These are phyloP conservation scores for Chrysoperla carnea DNA, from an alignment of 1,140 invertebrate species.

Conservation along the genomic window DNA sequence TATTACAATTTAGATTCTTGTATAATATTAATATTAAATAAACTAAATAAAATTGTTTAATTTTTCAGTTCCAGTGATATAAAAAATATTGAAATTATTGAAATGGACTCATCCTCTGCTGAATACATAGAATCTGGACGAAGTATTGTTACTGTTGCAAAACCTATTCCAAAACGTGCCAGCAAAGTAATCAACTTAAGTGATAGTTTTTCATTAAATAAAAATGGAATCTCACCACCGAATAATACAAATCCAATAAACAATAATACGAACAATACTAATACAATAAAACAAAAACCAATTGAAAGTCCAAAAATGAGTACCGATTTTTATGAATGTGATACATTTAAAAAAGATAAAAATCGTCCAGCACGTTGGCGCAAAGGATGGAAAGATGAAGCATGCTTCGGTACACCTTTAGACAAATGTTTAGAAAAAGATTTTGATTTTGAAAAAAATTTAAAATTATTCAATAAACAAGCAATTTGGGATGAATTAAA, in stretches of 20 bases:
- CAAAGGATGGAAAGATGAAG: constrained; percentile 17
- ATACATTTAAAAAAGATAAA: background rate
- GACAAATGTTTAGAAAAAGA: constrained; percentile 39
- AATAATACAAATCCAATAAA: constrained; percentile 15
- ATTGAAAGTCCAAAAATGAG: constrained; percentile 15
- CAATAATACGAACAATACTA: constrained; percentile 8
- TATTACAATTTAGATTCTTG: no score
- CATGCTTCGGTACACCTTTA: constrained; percentile 31
- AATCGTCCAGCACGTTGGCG: no score
- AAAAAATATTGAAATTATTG: constrained; percentile 36
- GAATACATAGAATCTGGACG: constrained; percentile 16
- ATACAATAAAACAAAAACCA: constrained; percentile 19
- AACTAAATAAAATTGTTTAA: constrained; percentile 1
- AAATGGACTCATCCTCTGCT: constrained; percentile 24
- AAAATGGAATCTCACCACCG: constrained; percentile 7
- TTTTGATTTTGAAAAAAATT: constrained; percentile 89
- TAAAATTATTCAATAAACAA: constrained; percentile 79
- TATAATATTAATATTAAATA: no score
- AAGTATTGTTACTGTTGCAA: constrained; percentile 31
- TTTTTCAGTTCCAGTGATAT: constrained; percentile 39
- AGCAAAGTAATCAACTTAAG: constrained; percentile 22
- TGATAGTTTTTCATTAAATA: constrained; percentile 22
- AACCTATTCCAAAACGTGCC: constrained; percentile 32
- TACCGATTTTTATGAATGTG: background rate
- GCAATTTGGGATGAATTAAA: constrained; percentile 59